Evolutionary conservation across 1,140 invertebrate species (phyloP).

Genomic region (Formica exsecta): DNA sequence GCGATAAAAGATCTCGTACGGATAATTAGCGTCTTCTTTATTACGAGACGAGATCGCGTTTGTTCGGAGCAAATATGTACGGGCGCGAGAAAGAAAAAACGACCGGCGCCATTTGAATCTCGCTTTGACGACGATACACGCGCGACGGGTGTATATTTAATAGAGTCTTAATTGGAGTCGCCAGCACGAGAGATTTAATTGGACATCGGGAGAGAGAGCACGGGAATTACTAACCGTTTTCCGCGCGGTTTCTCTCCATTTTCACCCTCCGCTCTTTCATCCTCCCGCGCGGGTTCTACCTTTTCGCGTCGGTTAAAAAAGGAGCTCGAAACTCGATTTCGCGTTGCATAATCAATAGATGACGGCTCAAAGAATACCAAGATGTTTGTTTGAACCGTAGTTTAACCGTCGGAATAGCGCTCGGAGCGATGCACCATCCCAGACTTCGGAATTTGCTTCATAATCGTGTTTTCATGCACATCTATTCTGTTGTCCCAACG

Average conservation of each 20-base stretch:
- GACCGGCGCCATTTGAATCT: conserved; percentile 72
- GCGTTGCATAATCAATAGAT: conserved; percentile 66
- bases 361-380: conserved; percentile 64
- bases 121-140: conserved; percentile 74
- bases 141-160: conserved; percentile 76
- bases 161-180: conserved; percentile 78
- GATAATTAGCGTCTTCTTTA: conserved; percentile 76
- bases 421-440: neutral
- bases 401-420: neutral
- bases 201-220: conserved; percentile 66
- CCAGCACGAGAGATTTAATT: conserved; percentile 76
- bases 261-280: neutral
- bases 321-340: neutral
- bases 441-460: neutral
- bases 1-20: conserved; percentile 62
- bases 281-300: neutral
- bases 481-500: neutral
- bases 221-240: conserved; percentile 6
- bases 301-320: conserved; percentile 6
- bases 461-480: neutral
- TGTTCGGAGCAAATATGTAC: conserved; percentile 71
- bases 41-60: conserved; percentile 66
- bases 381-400: conserved; percentile 63
- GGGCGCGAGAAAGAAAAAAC: conserved; percentile 43
- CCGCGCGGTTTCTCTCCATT: conserved; percentile 53